Evolutionary conservation across 2,113 vertebrate genomes (phyloP).

Genomic region (Abramis brama): DNA sequence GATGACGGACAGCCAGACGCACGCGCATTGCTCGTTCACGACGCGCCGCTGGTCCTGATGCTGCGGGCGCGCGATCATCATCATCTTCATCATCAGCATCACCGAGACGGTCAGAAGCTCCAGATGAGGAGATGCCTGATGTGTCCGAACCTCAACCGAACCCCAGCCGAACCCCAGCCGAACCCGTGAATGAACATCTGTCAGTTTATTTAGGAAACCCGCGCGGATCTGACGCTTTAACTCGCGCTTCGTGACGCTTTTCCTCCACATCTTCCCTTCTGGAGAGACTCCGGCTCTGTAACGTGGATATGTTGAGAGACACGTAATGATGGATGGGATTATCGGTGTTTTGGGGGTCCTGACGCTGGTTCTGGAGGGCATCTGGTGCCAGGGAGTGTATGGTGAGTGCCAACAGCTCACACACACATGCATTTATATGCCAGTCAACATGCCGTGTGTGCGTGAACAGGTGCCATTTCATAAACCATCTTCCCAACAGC

Average conservation of each 20-base stretch:
- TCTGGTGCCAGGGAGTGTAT: conserved; percentile 90
- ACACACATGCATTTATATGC: conserved; percentile 50
- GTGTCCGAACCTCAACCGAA: neutral
- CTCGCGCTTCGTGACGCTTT: neutral
- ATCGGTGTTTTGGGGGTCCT: conserved; percentile 85
- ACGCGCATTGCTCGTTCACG: conserved; percentile 45
- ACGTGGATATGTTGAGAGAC: conserved; percentile 89
- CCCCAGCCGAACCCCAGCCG: neutral
- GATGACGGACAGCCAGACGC: conserved; percentile 64
- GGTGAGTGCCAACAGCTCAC: conserved; percentile 79
- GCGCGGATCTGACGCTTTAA: neutral
- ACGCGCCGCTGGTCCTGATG: conserved; percentile 68
- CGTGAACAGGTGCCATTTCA: conserved; percentile 41
- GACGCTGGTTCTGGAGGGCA: conserved; percentile 83
- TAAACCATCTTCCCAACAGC: conserved; percentile 4
- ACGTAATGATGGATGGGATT: conserved; percentile 92
- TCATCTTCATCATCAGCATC: conserved; percentile 20
- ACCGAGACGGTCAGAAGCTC: conserved; percentile 30
- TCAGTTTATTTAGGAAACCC: neutral
- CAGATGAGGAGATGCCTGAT: conserved; percentile 32
- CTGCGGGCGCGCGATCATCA: conserved; percentile 50
- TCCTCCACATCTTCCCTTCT: conserved; percentile 53
- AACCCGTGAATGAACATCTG: neutral
- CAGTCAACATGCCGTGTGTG: conserved; percentile 20
- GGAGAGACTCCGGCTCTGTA: conserved; percentile 71